phyloP scores from a whole-genome alignment of 2,888 invertebrate genomes.

The Lasioglossum villosulum region DNA sequence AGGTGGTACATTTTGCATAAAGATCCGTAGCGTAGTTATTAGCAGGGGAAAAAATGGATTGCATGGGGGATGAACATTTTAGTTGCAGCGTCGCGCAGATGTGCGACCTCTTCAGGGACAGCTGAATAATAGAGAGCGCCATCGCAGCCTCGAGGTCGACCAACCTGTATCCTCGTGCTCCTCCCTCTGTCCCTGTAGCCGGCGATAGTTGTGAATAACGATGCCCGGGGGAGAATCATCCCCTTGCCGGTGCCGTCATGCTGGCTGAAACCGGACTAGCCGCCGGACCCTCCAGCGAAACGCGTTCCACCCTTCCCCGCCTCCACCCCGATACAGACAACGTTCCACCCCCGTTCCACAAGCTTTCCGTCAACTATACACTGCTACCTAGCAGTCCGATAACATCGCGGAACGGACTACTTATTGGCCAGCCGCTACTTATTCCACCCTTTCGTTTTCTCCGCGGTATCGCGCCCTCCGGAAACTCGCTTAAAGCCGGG shows the following conservation, averaged over 20 bases:
- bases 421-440: constrained; percentile 39
- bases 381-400: neutral
- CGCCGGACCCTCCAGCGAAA: constrained; percentile 56
- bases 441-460: constrained; percentile 26
- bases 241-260: constrained; percentile 61
- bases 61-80: neutral
- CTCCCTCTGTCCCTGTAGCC: constrained; percentile 57
- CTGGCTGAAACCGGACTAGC: constrained; percentile 50
- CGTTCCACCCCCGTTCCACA: constrained; percentile 31
- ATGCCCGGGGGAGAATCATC: constrained; percentile 73
- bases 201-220: constrained; percentile 78
- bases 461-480: constrained; percentile 12
- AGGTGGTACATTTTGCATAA: neutral
- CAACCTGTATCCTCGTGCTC: constrained; percentile 64
- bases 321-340: neutral
- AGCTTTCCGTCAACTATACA: constrained; percentile 47
- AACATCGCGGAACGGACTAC: constrained; percentile 29
- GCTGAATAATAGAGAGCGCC: constrained; percentile 72
- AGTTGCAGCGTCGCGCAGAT: constrained; percentile 24
- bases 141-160: constrained; percentile 59
- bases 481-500: neutral
- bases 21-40: neutral
- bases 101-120: constrained; percentile 62
- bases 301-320: constrained; percentile 25
- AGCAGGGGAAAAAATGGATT: neutral